Evolutionary conservation across 1,140 invertebrate genomes (phyloP).

Genomic region (Drosophila lacertosa): DNA sequence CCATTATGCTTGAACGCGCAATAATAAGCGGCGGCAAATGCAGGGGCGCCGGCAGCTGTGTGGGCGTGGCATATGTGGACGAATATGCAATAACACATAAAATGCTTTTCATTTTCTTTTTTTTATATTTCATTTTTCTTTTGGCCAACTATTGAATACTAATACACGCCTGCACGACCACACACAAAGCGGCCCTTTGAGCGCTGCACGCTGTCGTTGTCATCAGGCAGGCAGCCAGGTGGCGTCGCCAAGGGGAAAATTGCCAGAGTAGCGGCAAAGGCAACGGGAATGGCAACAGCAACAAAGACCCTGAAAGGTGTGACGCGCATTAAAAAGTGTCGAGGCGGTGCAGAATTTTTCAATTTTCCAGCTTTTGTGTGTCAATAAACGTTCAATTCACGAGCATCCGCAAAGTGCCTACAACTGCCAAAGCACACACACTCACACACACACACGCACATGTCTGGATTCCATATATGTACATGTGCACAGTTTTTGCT

Average conservation of each 20-base stretch:
- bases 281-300: conserved; percentile 8
- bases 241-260: conserved; percentile 45
- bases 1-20: conserved; percentile 76
- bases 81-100: conserved; percentile 81
- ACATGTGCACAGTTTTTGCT: conserved; percentile 45
- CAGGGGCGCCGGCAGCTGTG: not conserved
- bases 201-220: conserved; percentile 35
- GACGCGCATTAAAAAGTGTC: conserved; percentile 50
- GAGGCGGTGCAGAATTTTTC: conserved; percentile 70
- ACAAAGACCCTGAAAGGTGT: conserved; percentile 56
- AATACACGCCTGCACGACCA: conserved; percentile 56
- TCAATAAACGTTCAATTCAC: conserved; percentile 81
- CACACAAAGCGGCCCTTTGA: conserved; percentile 74
- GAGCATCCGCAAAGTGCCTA: conserved; percentile 75
- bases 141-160: conserved; percentile 75
- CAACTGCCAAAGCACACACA: conserved; percentile 61
- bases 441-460: conserved; percentile 9
- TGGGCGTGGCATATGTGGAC: conserved; percentile 31
- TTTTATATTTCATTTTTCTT: conserved; percentile 15
- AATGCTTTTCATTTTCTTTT: conserved; percentile 37
- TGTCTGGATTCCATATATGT: conserved; percentile 31
- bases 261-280: conserved; percentile 36
- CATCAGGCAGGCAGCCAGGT: conserved; percentile 39
- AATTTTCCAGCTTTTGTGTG: conserved; percentile 80
- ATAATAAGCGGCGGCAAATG: conserved; percentile 60